Conservation (phyloP, 2,113 vertebrate genomes). For the Shinisaurus crocodilurus region DNA sequence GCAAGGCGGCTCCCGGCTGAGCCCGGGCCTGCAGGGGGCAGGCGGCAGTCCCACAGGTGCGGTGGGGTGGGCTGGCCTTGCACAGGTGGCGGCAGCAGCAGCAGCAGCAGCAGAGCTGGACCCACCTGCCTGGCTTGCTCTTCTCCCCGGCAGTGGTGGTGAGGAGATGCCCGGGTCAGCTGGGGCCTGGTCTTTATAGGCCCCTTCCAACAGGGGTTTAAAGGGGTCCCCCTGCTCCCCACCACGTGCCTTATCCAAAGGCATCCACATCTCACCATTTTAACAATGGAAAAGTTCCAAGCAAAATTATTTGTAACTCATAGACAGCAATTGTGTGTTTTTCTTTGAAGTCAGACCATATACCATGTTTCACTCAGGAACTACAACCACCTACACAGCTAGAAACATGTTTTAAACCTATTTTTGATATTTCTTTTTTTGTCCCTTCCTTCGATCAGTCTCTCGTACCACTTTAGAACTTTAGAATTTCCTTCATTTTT, state of each 20-base stretch:
- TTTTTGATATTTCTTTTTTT: slow-evolving; percentile 63
- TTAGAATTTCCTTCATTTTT: slow-evolving; percentile 73
- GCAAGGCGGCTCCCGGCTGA: too few relatives aligned
- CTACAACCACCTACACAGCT: slow-evolving; percentile 69
- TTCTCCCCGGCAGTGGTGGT: too few relatives aligned
- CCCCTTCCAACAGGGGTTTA: too few relatives aligned
- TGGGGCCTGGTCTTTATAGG: too few relatives aligned
- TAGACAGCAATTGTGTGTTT: slow-evolving; percentile 60
- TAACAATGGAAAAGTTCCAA: slow-evolving; percentile 65
- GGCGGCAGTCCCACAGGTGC: too few relatives aligned
- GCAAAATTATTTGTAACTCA: slow-evolving; percentile 68
- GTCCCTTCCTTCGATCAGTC: slow-evolving; percentile 68
- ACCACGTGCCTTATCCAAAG: slow-evolving; percentile 50
- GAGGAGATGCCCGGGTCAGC: too few relatives aligned
- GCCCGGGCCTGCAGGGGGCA: too few relatives aligned
- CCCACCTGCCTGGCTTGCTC: too few relatives aligned
- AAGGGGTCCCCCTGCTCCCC: too few relatives aligned
- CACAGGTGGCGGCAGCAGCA: too few relatives aligned
- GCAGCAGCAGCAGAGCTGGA: too few relatives aligned
- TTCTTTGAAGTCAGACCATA: slow-evolving; percentile 62
- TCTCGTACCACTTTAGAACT: slow-evolving; percentile 74
- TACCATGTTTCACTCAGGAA: slow-evolving; percentile 64
- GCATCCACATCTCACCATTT: slow-evolving; percentile 58
- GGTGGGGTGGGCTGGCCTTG: too few relatives aligned
- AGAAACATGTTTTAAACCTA: slow-evolving; percentile 64